Evolutionary conservation across 92 coral and sea anemone species (phyloP).

Genomic region (Metridium senile): DNA sequence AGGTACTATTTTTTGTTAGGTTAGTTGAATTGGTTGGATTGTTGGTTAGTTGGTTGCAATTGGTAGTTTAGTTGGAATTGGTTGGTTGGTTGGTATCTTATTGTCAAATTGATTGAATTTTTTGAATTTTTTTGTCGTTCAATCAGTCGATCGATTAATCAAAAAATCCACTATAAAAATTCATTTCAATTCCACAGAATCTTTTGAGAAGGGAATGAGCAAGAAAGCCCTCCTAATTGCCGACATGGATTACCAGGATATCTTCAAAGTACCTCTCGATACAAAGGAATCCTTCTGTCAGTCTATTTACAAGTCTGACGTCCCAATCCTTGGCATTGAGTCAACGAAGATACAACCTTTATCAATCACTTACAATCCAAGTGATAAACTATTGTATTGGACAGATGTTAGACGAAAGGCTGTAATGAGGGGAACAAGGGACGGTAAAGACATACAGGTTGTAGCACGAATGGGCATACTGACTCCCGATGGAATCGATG

Average conservation of each 20-base stretch:
- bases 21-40: background rate
- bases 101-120: too few species aligned
- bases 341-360: conserved; percentile 5
- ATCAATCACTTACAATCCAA: conserved; percentile 33
- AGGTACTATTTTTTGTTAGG: background rate
- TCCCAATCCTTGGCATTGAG: background rate
- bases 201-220: background rate
- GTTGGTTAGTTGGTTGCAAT: background rate
- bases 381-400: conserved; percentile 40
- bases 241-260: conserved; percentile 34
- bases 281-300: background rate
- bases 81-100: too few species aligned
- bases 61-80: background rate
- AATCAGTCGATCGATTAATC: too few species aligned
- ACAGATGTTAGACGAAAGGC: conserved; percentile 24
- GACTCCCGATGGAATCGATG: conserved; percentile 39
- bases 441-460: conserved; percentile 9
- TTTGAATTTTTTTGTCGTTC: too few species aligned
- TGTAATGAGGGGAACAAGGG: conserved; percentile 28
- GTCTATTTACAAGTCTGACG: conserved; percentile 19
- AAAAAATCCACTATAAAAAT: too few species aligned
- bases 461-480: conserved; percentile 20
- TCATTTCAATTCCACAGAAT: background rate
- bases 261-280: conserved; percentile 28
- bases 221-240: conserved; percentile 28